Evolutionary conservation across 2,888 invertebrate species (phyloP), one percentile per base, ranked within the genome.

Genomic region (Pelosia muscerda): DNA sequence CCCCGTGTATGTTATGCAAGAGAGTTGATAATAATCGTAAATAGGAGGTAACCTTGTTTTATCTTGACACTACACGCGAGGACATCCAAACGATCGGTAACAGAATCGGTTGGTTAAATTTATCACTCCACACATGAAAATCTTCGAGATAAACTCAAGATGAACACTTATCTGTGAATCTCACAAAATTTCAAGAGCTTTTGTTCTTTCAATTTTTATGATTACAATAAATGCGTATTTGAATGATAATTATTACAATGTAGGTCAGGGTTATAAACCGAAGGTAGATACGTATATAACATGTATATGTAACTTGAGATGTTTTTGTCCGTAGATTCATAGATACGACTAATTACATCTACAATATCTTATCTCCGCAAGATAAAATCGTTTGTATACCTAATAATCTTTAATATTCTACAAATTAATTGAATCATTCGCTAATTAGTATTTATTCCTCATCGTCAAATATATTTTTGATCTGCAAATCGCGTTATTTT

Each of bases 181-280:
- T 49, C 54, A 55, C 54, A 60, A 72, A 59, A 57, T 54, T 31
- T 42, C 68, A 68, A 68, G 71, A 64, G 61, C 65, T 25, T 57
- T n/a, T n/a, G n/a, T n/a, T n/a, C n/a, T n/a, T n/a, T n/a, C n/a
- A n/a, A n/a, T n/a, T n/a, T n/a, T n/a, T n/a, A n/a, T n/a, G 72
- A 70, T 68, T 72, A 72, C 68, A 59, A 77, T 64, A 58, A 65
- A 68, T 69, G 19, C 23, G 31, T 28, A 71, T 68, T 65, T 76
- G 61, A 76, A 78, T 74, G 60, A 66, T 68, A 34, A 66, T 57
- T 71, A 75, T 77, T 78, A 75, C 74, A 69, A 86, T 81, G 69
- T 83, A 76, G 86, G 86, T 81, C 85, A 86, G 66, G 86, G 84
- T 59, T 79, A 65, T 54, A 69, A 66, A 73, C 66, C 26, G 64